Evolutionary conservation across 2,888 invertebrate genomes (phyloP).

Genomic region (Lasius fuliginosus): DNA sequence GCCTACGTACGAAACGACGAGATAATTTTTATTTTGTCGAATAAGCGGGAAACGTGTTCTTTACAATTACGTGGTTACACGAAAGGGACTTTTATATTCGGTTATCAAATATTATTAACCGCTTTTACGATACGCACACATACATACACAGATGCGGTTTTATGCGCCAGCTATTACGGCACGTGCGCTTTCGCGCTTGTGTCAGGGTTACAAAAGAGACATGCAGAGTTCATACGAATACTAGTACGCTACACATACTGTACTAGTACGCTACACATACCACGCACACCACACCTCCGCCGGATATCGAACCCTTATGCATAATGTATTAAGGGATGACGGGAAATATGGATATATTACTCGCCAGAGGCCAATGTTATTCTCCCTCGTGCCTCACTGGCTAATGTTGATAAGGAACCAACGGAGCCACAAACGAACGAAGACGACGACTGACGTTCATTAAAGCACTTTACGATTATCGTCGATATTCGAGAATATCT

Average conservation of each 20-base stretch:
- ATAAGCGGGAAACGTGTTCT: neutral
- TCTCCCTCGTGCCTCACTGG: slow-evolving; percentile 77
- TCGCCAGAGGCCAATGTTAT: slow-evolving; percentile 78
- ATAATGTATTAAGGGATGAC: slow-evolving; percentile 80
- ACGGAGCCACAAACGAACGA: slow-evolving; percentile 52
- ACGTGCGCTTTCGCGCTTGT: slow-evolving; percentile 29
- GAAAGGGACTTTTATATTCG: slow-evolving; percentile 46
- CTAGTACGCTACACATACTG: slow-evolving; percentile 13
- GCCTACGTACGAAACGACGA: slow-evolving; percentile 15
- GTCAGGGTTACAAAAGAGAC: slow-evolving; percentile 59
- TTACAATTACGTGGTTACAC: slow-evolving; percentile 34
- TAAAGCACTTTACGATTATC: slow-evolving; percentile 64
- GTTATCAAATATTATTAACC: slow-evolving; percentile 52
- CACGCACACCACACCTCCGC: slow-evolving; percentile 43
- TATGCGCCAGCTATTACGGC: slow-evolving; percentile 27
- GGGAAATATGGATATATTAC: slow-evolving; percentile 79
- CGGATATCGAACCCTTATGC: slow-evolving; percentile 78
- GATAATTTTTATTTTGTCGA: slow-evolving; percentile 34
- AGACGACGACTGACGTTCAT: slow-evolving; percentile 69
- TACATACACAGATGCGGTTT: slow-evolving; percentile 13
- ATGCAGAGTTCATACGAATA: slow-evolving; percentile 46
- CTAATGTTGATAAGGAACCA: slow-evolving; percentile 79
- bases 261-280: slow-evolving; percentile 19
- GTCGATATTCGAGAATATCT: slow-evolving; percentile 50
- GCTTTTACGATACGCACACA: neutral